These are phyloP conservation scores for Antechinus stuartii DNA, from an alignment of 2,113 vertebrate genomes.

Conservation along the genomic window DNA sequence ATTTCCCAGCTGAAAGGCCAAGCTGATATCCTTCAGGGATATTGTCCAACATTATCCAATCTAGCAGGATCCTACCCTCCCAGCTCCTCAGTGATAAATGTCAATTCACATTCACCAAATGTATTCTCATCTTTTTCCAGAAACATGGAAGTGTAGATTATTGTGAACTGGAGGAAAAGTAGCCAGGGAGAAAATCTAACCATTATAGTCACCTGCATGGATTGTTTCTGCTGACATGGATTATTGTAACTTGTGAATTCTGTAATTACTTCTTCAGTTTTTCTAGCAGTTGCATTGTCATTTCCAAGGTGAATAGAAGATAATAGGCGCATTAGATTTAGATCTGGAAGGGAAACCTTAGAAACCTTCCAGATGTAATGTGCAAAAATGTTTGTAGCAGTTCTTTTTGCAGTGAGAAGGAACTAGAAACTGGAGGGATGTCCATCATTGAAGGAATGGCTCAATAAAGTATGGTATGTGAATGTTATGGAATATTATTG, in stretches of 20 bases:
- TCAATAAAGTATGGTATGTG: too few species aligned
- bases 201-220: neutral
- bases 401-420: too few species aligned
- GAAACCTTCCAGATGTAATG: too few species aligned
- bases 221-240: neutral
- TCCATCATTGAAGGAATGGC: too few species aligned
- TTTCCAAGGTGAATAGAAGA: neutral
- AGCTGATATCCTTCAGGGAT: neutral
- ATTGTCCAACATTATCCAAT: neutral
- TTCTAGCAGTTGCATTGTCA: neutral
- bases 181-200: neutral
- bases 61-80: neutral
- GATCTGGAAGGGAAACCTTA: neutral
- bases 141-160: neutral
- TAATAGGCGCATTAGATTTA: neutral
- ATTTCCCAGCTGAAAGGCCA: neutral
- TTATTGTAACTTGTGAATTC: neutral
- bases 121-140: neutral
- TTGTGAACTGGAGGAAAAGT: neutral
- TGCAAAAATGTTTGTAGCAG: too few species aligned
- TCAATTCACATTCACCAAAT: neutral
- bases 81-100: neutral
- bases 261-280: neutral
- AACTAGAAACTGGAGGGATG: too few species aligned
- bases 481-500: too few species aligned